Conservation (phyloP, 2,113 vertebrate genomes). For the Grus americana region DNA sequence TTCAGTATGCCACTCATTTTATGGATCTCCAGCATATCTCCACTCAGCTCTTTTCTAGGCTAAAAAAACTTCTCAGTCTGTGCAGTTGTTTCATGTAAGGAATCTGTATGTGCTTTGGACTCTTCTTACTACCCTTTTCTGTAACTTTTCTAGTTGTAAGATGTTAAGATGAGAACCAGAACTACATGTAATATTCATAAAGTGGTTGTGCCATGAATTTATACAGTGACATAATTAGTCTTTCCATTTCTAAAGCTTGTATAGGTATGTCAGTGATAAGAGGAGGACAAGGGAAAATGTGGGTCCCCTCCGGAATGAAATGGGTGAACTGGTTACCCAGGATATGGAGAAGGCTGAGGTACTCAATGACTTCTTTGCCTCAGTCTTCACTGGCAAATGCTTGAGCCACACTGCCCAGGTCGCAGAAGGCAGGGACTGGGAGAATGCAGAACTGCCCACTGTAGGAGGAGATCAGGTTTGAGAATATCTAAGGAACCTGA, state of each 20-base stretch:
- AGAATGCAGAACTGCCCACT: no score
- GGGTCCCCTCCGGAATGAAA: no score
- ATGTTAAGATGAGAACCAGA: not conserved
- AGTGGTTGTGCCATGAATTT: not conserved
- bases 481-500: no score
- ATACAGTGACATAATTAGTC: not conserved
- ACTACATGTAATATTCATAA: not conserved
- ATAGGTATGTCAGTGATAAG: no score
- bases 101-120: not conserved
- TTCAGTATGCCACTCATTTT: not conserved
- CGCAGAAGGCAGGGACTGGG: no score
- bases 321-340: no score
- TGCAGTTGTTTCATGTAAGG: not conserved
- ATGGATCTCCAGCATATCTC: not conserved
- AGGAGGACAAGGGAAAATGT: no score
- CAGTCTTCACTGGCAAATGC: no score
- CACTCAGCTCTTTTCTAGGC: not conserved
- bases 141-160: not conserved
- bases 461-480: no score
- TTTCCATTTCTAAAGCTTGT: not conserved
- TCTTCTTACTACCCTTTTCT: not conserved
- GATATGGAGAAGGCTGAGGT: no score
- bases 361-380: no score
- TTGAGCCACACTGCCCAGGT: no score
- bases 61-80: not conserved